Conservation (phyloP, 2,113 vertebrate species). For the Pygoscelis antarcticus region DNA sequence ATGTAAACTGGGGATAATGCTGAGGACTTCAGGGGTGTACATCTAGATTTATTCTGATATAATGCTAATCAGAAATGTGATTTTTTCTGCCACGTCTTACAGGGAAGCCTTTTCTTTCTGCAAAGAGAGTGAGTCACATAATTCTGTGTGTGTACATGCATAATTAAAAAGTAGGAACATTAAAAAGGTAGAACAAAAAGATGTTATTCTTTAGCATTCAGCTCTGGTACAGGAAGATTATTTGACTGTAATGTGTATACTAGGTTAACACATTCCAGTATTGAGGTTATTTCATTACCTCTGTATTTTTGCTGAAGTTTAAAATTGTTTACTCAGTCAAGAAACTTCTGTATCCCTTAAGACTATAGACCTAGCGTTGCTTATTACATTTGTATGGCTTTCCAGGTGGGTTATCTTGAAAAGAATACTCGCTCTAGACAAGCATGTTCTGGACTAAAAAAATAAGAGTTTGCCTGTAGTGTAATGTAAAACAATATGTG, state of each 20-base stretch:
- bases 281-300: background rate
- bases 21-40: background rate
- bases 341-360: background rate
- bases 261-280: background rate
- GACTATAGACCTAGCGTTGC: background rate
- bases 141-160: background rate
- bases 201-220: background rate
- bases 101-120: background rate
- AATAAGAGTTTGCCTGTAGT: background rate
- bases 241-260: background rate
- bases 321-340: background rate
- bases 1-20: background rate
- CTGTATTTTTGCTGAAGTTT: background rate
- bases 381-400: background rate
- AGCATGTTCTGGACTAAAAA: background rate
- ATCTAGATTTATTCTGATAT: background rate
- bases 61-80: background rate
- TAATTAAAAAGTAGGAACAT: background rate
- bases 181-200: background rate
- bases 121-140: background rate
- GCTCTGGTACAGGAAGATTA: background rate
- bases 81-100: background rate
- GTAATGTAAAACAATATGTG: background rate
- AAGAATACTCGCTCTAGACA: background rate
- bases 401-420: background rate